Evolutionary conservation across 2,888 invertebrate genomes (phyloP).

Genomic region (Ctena decussata): DNA sequence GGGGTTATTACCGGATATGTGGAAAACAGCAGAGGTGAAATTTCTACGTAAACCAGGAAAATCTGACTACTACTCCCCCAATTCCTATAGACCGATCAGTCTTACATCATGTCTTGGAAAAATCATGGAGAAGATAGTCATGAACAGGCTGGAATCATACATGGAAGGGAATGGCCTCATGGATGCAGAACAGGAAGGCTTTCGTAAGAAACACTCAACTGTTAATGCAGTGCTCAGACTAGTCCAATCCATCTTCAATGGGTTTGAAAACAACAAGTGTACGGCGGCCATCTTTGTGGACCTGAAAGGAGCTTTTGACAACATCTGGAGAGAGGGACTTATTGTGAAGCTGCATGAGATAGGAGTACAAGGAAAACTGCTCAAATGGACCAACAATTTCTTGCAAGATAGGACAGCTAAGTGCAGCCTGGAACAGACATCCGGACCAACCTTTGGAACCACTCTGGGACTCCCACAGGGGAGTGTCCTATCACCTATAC

Average conservation of each 20-base stretch:
- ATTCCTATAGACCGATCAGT: conserved; percentile 28
- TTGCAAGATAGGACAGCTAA: not conserved
- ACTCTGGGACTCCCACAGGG: conserved; percentile 20
- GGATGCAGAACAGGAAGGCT: conserved; percentile 25
- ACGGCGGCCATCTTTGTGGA: conserved; percentile 20
- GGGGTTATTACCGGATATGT: conserved; percentile 2
- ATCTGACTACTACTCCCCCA: conserved; percentile 16
- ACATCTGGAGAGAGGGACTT: no score
- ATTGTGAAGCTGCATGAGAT: no score
- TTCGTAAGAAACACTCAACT: conserved; percentile 20
- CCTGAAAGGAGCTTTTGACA: conserved; percentile 23
- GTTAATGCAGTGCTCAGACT: not conserved
- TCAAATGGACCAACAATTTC: conserved; percentile 10
- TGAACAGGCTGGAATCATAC: not conserved
- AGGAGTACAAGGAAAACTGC: conserved; percentile 11
- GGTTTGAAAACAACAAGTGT: not conserved
- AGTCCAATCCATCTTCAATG: not conserved
- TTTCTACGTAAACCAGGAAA: conserved; percentile 28
- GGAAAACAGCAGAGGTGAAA: conserved; percentile 23
- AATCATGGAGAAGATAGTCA: conserved; percentile 13
- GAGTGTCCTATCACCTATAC: conserved; percentile 1
- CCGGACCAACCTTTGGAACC: no score
- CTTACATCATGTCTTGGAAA: conserved; percentile 14
- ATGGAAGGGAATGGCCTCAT: conserved; percentile 10
- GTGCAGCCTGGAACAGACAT: not conserved